These are phyloP conservation scores for Dusona sp. DNA, from an alignment of 2,888 invertebrate species.

Conservation along the genomic window DNA sequence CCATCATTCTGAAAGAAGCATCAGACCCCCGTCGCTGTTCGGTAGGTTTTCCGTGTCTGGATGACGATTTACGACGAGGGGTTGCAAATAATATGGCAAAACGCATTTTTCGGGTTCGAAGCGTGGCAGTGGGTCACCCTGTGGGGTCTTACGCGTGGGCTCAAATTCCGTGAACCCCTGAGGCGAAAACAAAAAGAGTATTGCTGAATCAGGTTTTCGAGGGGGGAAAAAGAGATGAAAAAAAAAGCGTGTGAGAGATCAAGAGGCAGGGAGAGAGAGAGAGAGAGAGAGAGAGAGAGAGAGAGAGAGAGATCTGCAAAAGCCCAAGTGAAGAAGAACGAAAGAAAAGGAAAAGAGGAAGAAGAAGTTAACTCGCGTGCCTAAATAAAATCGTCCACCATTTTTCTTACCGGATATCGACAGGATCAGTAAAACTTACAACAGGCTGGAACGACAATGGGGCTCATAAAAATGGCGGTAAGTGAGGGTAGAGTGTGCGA, in stretches of 20 bases:
- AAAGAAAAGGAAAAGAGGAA: not conserved
- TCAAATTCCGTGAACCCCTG: conserved; percentile 6
- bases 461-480: conserved; percentile 41
- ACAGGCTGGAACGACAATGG: conserved; percentile 27
- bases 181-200: conserved; percentile 9
- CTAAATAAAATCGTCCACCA: conserved; percentile 31
- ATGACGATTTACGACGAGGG: conserved; percentile 58
- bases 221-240: no score
- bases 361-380: conserved; percentile 36
- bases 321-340: not conserved
- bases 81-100: conserved; percentile 56
- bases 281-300: conserved; percentile 19
- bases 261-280: not conserved
- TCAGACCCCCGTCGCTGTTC: conserved; percentile 48
- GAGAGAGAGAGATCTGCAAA: not conserved
- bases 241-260: not conserved
- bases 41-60: conserved; percentile 17
- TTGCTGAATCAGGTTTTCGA: conserved; percentile 6
- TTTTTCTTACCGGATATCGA: conserved; percentile 43
- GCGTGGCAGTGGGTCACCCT: conserved; percentile 71
- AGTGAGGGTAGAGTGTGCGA: conserved; percentile 6
- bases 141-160: conserved; percentile 32
- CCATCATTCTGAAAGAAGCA: conserved; percentile 35
- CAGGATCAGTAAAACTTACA: conserved; percentile 47
- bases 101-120: conserved; percentile 54